A percentile compares a stretch with the other conserved stretches of the same genome.
phyloP scores from a whole-genome alignment of 2,888 invertebrate species.

The Cryptocephalus primarius region DNA sequence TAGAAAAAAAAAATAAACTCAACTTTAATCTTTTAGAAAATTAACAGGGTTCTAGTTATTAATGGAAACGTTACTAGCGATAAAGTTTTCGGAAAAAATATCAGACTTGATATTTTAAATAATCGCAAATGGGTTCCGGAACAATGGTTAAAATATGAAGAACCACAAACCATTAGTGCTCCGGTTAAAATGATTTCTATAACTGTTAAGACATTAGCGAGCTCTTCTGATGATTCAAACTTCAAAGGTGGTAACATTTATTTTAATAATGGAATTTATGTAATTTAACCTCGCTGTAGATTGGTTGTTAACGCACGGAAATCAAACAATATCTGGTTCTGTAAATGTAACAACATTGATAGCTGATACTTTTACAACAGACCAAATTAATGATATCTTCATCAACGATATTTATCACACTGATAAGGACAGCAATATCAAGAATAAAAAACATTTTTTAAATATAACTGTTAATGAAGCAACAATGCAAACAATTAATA shows the following conservation, averaged over 20 bases:
- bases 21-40: conserved; percentile 11
- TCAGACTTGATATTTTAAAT: conserved; percentile 20
- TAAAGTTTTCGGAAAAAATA: conserved; percentile 14
- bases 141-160: conserved; percentile 23
- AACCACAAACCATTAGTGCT: conserved; percentile 24
- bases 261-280: too few relatives aligned
- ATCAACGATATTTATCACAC: conserved; percentile 22
- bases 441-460: conserved; percentile 23
- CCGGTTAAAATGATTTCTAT: conserved; percentile 15
- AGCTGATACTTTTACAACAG: conserved; percentile 14
- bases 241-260: conserved; percentile 16
- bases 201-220: conserved; percentile 12
- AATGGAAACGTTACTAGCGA: conserved; percentile 14
- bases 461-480: conserved; percentile 13
- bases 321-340: conserved; percentile 14
- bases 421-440: conserved; percentile 10
- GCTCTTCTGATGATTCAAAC: conserved; percentile 10
- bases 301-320: conserved; percentile 15
- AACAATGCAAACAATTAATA: conserved; percentile 14
- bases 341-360: conserved; percentile 17
- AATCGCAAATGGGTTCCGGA: conserved; percentile 20
- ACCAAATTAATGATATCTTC: conserved; percentile 21
- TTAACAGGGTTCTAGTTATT: conserved; percentile 18
- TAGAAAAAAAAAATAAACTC: conserved; percentile 12
- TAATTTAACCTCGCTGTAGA: conserved; percentile 12